Base-by-base conservation (phyloP, 2,888 invertebrate species). In the Podotricha telesiphe region DNA sequence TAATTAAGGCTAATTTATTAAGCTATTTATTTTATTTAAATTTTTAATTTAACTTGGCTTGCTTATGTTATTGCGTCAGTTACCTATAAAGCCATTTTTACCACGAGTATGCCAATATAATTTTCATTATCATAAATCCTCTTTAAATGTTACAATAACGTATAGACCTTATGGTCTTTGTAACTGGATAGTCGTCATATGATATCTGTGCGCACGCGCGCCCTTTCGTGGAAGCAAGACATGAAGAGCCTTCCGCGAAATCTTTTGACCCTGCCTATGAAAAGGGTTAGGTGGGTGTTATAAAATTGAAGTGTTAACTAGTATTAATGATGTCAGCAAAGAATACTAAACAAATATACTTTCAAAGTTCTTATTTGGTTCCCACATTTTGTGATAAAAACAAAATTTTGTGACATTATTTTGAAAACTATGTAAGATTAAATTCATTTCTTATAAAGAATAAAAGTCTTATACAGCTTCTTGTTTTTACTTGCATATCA, bases 241-340 rank as follows among this genome's bases (percentile, higher is more conserved):
- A 79, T 78, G 67, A 50, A 37, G 74, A 58, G 72, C 81, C 82
- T 85, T 86, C 86, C 77, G 70, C 79, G 85, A 85, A 86, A 78
- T 77, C 77, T 77, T 81, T 79, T 78, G 68, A 74, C 74, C 73
- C 74, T 48, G 45, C 22, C 53, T 67, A 67, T 67, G 45, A 53
- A 61, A 45, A 61, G 53, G 20, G 61, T 62, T 67, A 61, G 48
- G 17, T 51, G n/a, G 37, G 28, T 59, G 40, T 61, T 20, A 47
- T 61, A 34, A 51, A 66, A 61, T 51, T 51, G 11, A 64, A 22
- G 51, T 45, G 42, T 62, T 62, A 47, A 62, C 37, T 62, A 15
- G 34, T 50, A 62, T 62, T 62, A 19, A 50, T 62, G 37, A 62
- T 48, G n/a, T 20, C 20, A 4, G 37, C 1, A n/a, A n/a, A 5